phyloP scores from a whole-genome alignment of 2,888 invertebrate species.

The Trissolcus brochymenae region DNA sequence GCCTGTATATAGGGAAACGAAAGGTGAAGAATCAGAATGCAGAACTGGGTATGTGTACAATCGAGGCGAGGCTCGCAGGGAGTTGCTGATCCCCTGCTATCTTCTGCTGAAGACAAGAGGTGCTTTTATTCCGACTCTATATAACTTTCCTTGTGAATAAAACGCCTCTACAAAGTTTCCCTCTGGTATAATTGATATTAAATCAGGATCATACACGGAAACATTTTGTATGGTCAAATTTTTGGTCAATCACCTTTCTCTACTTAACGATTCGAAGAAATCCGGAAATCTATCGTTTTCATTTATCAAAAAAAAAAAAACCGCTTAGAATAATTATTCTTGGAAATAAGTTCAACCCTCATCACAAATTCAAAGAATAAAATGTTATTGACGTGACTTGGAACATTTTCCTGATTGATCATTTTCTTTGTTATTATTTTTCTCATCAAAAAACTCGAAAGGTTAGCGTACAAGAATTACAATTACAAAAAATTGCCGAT shows the following conservation, averaged over 20 bases:
- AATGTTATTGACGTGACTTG: too few species aligned
- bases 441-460: too few species aligned
- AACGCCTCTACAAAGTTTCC: constrained; percentile 26
- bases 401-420: too few species aligned
- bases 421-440: too few species aligned
- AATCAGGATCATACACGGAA: constrained; percentile 15
- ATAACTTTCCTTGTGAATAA: constrained; percentile 33
- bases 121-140: constrained; percentile 31
- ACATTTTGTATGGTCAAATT: constrained; percentile 8
- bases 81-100: constrained; percentile 49
- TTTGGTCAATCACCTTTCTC: constrained; percentile 21
- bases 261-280: constrained; percentile 5
- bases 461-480: too few species aligned
- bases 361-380: too few species aligned
- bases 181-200: constrained; percentile 32
- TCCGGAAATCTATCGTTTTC: not conserved
- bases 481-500: too few species aligned
- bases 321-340: too few species aligned
- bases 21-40: constrained; percentile 25
- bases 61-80: constrained; percentile 25
- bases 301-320: too few species aligned
- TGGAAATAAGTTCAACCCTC: too few species aligned
- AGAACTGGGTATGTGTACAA: constrained; percentile 35
- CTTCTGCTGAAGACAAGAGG: constrained; percentile 51
- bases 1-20: constrained; percentile 39